These are phyloP conservation scores for Puntigrus tetrazona DNA, from an alignment of 2,113 vertebrate species.

Conservation along the genomic window DNA sequence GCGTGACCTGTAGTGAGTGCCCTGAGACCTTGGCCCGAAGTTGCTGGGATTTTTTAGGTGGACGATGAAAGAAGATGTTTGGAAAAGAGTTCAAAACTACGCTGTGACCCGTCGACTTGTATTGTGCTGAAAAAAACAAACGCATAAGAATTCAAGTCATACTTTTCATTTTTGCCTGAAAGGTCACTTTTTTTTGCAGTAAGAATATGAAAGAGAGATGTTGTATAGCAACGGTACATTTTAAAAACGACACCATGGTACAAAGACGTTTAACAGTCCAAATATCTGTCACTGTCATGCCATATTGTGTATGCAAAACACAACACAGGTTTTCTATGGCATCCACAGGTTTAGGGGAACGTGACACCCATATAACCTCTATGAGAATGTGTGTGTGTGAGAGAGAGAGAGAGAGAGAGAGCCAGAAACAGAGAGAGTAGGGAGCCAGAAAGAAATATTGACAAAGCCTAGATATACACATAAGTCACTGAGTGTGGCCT, in stretches of 20 bases:
- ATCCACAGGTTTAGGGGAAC: neutral
- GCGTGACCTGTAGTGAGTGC: neutral
- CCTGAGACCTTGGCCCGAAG: neutral
- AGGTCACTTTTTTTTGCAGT: neutral
- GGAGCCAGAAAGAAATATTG: constrained; percentile 82
- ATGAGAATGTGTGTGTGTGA: neutral
- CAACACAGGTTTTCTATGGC: neutral
- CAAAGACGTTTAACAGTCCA: neutral
- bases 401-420: constrained; percentile 38
- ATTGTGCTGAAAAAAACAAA: neutral
- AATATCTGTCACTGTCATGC: neutral
- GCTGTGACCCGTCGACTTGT: neutral
- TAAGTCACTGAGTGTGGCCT: constrained; percentile 79
- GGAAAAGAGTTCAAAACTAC: neutral
- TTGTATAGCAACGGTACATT: too few species aligned
- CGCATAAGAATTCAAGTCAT: neutral
- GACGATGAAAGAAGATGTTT: neutral
- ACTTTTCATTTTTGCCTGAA: neutral
- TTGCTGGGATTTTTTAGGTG: neutral
- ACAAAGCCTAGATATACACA: constrained; percentile 82
- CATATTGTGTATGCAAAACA: neutral
- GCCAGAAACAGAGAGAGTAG: constrained; percentile 41
- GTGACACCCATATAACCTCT: neutral
- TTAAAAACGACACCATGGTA: neutral
- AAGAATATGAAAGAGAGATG: neutral